These are phyloP conservation scores for Erythrolamprus reginae DNA, from an alignment of 2,113 vertebrate genomes.

Conservation along the genomic window DNA sequence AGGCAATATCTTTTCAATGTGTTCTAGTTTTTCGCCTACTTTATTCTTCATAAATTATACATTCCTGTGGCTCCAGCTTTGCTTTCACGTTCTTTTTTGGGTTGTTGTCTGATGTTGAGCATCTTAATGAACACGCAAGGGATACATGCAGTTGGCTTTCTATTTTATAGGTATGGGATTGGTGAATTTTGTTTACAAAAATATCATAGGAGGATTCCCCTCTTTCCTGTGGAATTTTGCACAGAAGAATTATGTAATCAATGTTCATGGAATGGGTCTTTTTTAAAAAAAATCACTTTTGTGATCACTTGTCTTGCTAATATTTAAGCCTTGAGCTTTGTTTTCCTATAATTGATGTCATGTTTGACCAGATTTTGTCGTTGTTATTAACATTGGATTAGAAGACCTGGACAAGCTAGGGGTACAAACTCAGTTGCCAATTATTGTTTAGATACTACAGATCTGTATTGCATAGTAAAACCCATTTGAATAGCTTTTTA, in stretches of 20 bases:
- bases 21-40: conserved; percentile 42
- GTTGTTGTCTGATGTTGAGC: conserved; percentile 17
- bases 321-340: not conserved
- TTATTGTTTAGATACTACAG: not conserved
- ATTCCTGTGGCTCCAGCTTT: conserved; percentile 29
- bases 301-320: not conserved
- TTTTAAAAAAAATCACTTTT: not conserved
- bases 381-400: not conserved
- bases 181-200: not conserved
- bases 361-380: not conserved
- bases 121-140: conserved; percentile 41
- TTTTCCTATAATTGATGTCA: not conserved
- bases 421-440: not conserved
- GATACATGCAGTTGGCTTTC: conserved; percentile 29
- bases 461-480: not conserved
- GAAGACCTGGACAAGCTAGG: not conserved
- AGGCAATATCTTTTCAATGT: not conserved
- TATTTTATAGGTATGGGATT: conserved; percentile 18
- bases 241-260: not conserved
- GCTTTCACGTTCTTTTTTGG: conserved; percentile 15
- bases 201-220: not conserved
- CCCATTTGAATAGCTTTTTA: not conserved
- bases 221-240: not conserved
- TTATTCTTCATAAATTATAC: conserved; percentile 51
- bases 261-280: not conserved